phyloP scores from a whole-genome alignment of 2,888 invertebrate genomes.

The Volucella zonaria region DNA sequence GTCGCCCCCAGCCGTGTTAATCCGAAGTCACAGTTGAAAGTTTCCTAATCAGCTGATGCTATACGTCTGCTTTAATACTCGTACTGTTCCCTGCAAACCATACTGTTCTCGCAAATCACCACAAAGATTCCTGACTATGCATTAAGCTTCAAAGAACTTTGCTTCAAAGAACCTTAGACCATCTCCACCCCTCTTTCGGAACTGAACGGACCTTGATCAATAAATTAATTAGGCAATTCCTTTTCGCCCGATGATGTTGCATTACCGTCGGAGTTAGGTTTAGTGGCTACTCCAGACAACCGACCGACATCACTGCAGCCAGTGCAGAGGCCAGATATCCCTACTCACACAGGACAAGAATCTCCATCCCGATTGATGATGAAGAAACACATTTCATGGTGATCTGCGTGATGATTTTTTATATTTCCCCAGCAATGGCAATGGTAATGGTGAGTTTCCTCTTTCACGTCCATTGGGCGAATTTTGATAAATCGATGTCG shows the following conservation, averaged over 20 bases:
- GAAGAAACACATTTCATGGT: conserved; percentile 33
- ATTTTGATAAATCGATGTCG: conserved; percentile 67
- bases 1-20: too few relatives aligned
- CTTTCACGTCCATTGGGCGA: conserved; percentile 20
- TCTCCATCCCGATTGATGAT: conserved; percentile 29
- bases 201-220: conserved; percentile 37
- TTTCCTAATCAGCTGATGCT: too few relatives aligned
- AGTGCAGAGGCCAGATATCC: background rate
- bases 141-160: background rate
- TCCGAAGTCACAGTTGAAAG: too few relatives aligned
- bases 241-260: conserved; percentile 22
- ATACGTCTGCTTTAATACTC: background rate
- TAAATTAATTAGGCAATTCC: conserved; percentile 65
- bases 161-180: background rate
- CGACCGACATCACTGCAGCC: too few relatives aligned
- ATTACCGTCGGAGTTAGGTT: background rate
- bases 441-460: conserved; percentile 9
- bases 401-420: conserved; percentile 47
- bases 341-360: conserved; percentile 5
- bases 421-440: background rate
- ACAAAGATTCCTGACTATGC: too few relatives aligned
- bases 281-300: background rate
- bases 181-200: conserved; percentile 13
- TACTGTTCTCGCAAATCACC: conserved; percentile 10
- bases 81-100: background rate